Conservation (phyloP, 2,797 vertebrate genomes). For the Galagoides demidoff region DNA sequence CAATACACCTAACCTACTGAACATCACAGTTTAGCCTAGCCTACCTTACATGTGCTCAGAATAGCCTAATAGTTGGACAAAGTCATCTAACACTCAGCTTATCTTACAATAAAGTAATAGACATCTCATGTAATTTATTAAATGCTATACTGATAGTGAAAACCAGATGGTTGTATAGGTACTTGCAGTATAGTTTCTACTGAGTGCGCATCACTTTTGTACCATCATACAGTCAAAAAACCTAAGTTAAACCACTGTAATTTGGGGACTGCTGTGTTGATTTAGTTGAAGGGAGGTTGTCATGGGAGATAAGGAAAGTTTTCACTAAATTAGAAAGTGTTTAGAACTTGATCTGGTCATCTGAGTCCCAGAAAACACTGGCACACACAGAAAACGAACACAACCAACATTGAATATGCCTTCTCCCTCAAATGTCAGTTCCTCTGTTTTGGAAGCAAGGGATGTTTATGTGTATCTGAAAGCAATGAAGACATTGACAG, state of each 20-base stretch:
- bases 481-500: not conserved
- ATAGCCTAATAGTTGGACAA: not conserved
- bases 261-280: not conserved
- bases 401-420: not conserved
- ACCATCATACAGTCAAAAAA: not conserved
- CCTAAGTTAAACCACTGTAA: too few relatives aligned
- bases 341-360: not conserved
- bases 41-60: not conserved
- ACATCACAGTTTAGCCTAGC: not conserved
- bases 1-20: not conserved
- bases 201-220: not conserved
- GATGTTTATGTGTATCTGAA: not conserved
- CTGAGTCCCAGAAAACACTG: not conserved
- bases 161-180: not conserved
- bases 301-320: not conserved
- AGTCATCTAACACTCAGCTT: not conserved
- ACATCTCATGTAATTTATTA: not conserved
- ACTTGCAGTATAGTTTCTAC: not conserved
- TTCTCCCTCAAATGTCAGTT: not conserved
- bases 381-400: not conserved
- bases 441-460: not conserved
- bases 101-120: not conserved
- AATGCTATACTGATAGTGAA: not conserved
- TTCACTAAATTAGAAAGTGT: not conserved
- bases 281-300: not conserved